Evolutionary conservation across 1,140 invertebrate species (phyloP).

Genomic region (Heliothis subflexa): DNA sequence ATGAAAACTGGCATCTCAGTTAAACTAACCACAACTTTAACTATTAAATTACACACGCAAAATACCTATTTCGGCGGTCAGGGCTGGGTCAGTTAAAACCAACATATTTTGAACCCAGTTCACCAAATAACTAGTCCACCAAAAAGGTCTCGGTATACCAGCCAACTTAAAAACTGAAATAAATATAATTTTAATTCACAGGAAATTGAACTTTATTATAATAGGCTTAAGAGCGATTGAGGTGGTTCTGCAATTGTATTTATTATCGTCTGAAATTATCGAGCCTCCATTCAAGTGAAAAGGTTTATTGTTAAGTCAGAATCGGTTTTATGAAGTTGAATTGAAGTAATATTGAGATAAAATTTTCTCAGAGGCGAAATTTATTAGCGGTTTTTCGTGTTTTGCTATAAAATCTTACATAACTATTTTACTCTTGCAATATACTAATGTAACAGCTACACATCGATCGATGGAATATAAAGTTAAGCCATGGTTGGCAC

Average conservation of each 20-base stretch:
- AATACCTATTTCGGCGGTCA: constrained; percentile 62
- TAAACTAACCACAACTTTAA: constrained; percentile 44
- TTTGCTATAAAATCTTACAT: too few relatives aligned
- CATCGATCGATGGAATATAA: too few relatives aligned
- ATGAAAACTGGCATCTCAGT: constrained; percentile 40
- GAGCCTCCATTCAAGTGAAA: constrained; percentile 15
- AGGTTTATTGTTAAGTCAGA: constrained; percentile 4
- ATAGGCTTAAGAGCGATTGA: neutral
- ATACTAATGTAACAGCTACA: too few relatives aligned
- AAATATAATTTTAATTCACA: constrained; percentile 27
- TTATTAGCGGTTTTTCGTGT: too few relatives aligned
- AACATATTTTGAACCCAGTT: constrained; percentile 37
- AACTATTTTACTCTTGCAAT: too few relatives aligned
- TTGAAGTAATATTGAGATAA: too few relatives aligned
- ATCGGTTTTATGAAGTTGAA: too few relatives aligned
- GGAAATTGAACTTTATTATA: constrained; percentile 38
- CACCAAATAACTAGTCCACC: neutral
- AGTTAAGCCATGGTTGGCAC: too few relatives aligned
- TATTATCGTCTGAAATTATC: constrained; percentile 23
- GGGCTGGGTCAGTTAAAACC: constrained; percentile 55
- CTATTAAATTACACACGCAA: constrained; percentile 60
- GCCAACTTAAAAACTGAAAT: constrained; percentile 1
- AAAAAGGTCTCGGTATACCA: constrained; percentile 5
- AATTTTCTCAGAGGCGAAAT: too few relatives aligned
- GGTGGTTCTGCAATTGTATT: neutral